phyloP scores from a whole-genome alignment of 1,140 invertebrate species.

The Psix sp. region DNA sequence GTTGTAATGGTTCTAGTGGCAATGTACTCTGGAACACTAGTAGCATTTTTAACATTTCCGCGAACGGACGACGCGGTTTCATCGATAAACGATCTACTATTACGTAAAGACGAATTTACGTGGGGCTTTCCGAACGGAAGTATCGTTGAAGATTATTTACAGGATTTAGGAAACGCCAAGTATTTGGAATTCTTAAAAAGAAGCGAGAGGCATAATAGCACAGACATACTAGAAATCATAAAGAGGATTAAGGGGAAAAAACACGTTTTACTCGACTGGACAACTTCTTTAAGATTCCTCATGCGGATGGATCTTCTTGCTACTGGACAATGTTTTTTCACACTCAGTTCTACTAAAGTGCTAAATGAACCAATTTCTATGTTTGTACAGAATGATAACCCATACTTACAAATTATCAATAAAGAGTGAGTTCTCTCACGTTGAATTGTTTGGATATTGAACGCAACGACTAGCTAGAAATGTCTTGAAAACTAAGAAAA shows the following conservation, averaged over 20 bases:
- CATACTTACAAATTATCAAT: conserved; percentile 82
- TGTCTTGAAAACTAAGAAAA: too few species aligned
- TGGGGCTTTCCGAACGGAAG: conserved; percentile 87
- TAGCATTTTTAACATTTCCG: conserved; percentile 95
- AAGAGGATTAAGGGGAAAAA: conserved; percentile 79
- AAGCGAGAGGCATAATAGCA: conserved; percentile 69
- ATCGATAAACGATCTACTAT: conserved; percentile 84
- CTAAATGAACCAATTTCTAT: conserved; percentile 87
- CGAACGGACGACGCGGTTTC: conserved; percentile 87
- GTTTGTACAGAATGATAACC: conserved; percentile 84
- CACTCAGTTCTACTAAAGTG: conserved; percentile 85
- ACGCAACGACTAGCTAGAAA: too few species aligned
- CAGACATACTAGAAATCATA: conserved; percentile 75
- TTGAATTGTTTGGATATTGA: too few species aligned
- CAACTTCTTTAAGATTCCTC: conserved; percentile 82
- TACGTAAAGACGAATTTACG: conserved; percentile 79
- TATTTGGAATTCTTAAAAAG: conserved; percentile 77
- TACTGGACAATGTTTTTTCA: conserved; percentile 83
- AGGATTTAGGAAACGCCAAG: conserved; percentile 77
- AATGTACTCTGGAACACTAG: conserved; percentile 94
- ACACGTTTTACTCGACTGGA: conserved; percentile 90
- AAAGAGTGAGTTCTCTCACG: conserved; percentile 76
- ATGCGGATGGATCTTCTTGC: conserved; percentile 80
- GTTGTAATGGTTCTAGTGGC: conserved; percentile 93
- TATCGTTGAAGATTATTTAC: conserved; percentile 84